Percentiles rank a stretch among this genome's conserved stretches.
These are phyloP conservation scores for Anastatus disparis DNA, from an alignment of 1,140 invertebrate species.

Conservation along the genomic window DNA sequence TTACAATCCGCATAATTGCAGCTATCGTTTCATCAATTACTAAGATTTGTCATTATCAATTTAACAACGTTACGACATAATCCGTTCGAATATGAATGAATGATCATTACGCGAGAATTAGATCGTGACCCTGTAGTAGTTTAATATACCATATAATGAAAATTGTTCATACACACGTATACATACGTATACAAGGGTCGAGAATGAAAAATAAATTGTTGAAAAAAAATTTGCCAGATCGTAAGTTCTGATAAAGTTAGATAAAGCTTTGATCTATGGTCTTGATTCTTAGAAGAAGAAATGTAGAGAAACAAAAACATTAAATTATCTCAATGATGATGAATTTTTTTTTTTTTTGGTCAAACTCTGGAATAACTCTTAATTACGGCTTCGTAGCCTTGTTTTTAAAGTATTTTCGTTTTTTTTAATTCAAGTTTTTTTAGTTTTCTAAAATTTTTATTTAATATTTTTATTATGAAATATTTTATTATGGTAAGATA, in stretches of 20 bases:
- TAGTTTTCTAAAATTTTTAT: too few relatives aligned
- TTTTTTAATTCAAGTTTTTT: too few relatives aligned
- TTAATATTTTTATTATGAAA: too few relatives aligned
- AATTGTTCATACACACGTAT: neutral
- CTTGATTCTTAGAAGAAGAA: neutral
- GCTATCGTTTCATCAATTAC: neutral
- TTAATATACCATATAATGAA: too few relatives aligned
- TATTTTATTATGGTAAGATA: too few relatives aligned
- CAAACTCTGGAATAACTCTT: too few relatives aligned
- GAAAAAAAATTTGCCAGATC: neutral
- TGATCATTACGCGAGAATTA: conserved; percentile 4
- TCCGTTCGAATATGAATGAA: neutral
- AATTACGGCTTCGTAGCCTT: too few relatives aligned
- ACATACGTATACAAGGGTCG: neutral
- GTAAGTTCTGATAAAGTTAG: neutral
- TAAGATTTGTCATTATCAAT: neutral
- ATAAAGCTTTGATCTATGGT: neutral
- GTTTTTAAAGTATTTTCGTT: too few relatives aligned
- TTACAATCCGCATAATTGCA: too few relatives aligned
- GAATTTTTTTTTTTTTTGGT: too few relatives aligned
- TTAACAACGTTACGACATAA: neutral
- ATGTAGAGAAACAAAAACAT: neutral
- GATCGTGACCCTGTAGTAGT: conserved; percentile 16
- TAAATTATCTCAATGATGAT: too few relatives aligned
- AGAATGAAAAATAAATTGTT: neutral